A percentile compares a stretch with the other conserved stretches of the same genome.
phyloP scores from a whole-genome alignment of 2,797 vertebrate species.

The Acrocephalus scirpaceus region DNA sequence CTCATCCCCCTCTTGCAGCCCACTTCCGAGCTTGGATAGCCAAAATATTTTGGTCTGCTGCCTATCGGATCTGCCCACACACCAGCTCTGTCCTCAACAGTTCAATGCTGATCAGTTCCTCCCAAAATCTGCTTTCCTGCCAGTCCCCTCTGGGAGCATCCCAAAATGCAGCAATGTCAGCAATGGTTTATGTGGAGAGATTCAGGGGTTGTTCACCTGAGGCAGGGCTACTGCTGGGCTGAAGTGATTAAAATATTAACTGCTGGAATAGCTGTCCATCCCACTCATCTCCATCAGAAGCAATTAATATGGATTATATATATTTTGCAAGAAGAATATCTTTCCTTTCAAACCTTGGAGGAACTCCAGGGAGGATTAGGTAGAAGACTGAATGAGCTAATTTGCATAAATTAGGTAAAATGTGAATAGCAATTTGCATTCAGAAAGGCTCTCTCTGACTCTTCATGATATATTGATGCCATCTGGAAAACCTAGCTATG shows the following conservation, averaged over 20 bases:
- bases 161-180: rapidly evolving
- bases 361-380: slow-evolving; percentile 75
- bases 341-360: slow-evolving; percentile 75
- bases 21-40: neutral
- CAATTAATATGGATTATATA: slow-evolving; percentile 73
- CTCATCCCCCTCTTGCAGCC: neutral
- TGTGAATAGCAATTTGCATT: slow-evolving; percentile 65
- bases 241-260: slow-evolving; percentile 60
- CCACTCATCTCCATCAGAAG: slow-evolving; percentile 67
- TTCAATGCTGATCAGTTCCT: neutral
- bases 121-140: neutral
- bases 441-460: slow-evolving; percentile 55
- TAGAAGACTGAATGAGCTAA: slow-evolving; percentile 70
- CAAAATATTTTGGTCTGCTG: neutral
- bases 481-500: slow-evolving; percentile 45
- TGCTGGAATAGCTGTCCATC: slow-evolving; percentile 42
- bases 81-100: neutral
- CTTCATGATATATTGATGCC: slow-evolving; percentile 55
- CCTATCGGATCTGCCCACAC: neutral
- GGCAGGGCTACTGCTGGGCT: slow-evolving; percentile 36
- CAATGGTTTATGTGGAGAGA: neutral
- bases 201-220: neutral
- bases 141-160: neutral
- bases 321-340: slow-evolving; percentile 67
- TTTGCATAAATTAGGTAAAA: slow-evolving; percentile 79